phyloP scores from a whole-genome alignment of 2,888 invertebrate species.

The Epirrhoe tristata region DNA sequence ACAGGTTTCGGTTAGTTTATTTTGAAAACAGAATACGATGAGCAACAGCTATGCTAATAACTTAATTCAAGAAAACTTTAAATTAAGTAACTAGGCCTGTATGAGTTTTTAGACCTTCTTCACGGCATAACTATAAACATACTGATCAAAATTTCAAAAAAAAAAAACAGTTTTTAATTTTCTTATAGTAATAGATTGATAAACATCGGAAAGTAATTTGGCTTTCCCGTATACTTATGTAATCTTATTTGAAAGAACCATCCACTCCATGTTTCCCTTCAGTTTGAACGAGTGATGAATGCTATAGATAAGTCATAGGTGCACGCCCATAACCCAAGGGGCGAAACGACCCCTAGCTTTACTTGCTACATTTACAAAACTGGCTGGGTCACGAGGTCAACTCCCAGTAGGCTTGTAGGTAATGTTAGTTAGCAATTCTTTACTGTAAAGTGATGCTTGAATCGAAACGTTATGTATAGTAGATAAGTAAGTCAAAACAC shows the following conservation, averaged over 20 bases:
- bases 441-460: not conserved
- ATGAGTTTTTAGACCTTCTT: no score
- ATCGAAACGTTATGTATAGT: no score
- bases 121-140: no score
- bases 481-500: no score
- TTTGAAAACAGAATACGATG: no score
- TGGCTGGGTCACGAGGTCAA: slow-evolving; percentile 14
- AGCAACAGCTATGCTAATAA: no score
- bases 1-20: not conserved
- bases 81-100: no score
- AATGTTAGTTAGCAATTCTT: not conserved
- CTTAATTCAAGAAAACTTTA: no score
- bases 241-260: not conserved
- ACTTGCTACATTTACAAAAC: not conserved
- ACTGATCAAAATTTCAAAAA: no score
- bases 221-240: not conserved
- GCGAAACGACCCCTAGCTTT: not conserved
- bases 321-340: slow-evolving; percentile 26
- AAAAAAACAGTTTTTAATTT: no score
- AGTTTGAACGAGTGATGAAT: slow-evolving; percentile 17
- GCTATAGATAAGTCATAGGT: slow-evolving; percentile 13
- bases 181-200: no score
- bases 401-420: slow-evolving; percentile 7
- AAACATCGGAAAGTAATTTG: not conserved
- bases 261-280: not conserved